Percentiles rank a stretch among this genome's conserved stretches.
These are phyloP conservation scores for Brachionichthys hirsutus DNA, from an alignment of 2,113 vertebrate species.

Conservation along the genomic window DNA sequence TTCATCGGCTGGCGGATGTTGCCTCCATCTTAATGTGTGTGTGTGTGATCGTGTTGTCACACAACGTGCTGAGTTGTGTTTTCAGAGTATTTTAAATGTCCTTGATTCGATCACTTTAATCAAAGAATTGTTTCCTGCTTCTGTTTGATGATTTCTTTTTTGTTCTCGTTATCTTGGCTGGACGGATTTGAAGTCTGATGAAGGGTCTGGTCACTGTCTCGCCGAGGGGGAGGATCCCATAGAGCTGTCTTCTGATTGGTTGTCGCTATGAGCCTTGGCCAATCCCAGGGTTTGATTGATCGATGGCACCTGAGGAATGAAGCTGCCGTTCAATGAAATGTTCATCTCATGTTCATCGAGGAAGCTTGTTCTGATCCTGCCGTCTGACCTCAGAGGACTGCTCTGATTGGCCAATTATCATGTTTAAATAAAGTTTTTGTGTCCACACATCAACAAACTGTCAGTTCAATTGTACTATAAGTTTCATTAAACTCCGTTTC, in stretches of 20 bases:
- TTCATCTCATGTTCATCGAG: slow-evolving; percentile 24
- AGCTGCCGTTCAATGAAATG: slow-evolving; percentile 22
- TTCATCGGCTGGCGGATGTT: slow-evolving; percentile 53
- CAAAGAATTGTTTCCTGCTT: slow-evolving; percentile 49
- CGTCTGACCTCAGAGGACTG: slow-evolving; percentile 35
- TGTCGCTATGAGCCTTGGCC: slow-evolving; percentile 7
- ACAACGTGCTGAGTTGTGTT: slow-evolving; percentile 70
- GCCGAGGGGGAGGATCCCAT: slow-evolving; percentile 36
- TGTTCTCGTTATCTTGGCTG: slow-evolving; percentile 64
- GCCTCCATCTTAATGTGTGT: slow-evolving; percentile 70
- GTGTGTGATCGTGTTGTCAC: slow-evolving; percentile 51
- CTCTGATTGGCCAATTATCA: slow-evolving; percentile 6
- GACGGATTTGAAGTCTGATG: slow-evolving; percentile 58
- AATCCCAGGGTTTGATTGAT: slow-evolving; percentile 13
- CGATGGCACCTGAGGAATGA: slow-evolving; percentile 36
- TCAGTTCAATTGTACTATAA: slow-evolving; percentile 4
- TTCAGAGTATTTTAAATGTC: slow-evolving; percentile 48
- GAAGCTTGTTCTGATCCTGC: slow-evolving; percentile 27
- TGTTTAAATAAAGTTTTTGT: slow-evolving; percentile 22
- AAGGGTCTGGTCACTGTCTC: slow-evolving; percentile 73
- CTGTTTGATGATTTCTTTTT: slow-evolving; percentile 2
- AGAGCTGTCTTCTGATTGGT: slow-evolving; percentile 21
- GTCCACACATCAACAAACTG: slow-evolving; percentile 12
- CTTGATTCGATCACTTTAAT: slow-evolving; percentile 61
- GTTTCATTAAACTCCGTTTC: not conserved